A percentile compares a stretch with the other conserved stretches of the same genome.
Conservation (phyloP, 2,888 invertebrate species). For the Cyclophora punctaria region DNA sequence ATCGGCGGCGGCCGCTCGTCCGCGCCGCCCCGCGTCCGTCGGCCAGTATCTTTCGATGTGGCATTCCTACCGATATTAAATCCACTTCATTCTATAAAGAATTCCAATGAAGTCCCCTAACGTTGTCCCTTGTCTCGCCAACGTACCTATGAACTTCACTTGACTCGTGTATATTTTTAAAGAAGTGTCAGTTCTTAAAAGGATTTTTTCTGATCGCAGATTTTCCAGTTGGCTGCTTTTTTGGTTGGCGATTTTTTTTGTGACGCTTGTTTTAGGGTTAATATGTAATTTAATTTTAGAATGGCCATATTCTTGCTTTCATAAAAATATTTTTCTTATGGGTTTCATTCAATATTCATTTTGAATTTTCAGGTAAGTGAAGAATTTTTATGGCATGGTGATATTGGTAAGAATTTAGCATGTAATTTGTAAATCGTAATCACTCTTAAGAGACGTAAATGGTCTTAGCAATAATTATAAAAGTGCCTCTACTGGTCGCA, state of each 20-base stretch:
- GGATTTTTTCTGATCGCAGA: background rate
- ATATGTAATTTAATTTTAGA: background rate
- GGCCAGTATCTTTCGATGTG: slow-evolving; percentile 50
- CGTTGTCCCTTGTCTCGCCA: slow-evolving; percentile 22
- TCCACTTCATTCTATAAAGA: slow-evolving; percentile 68
- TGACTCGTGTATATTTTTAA: slow-evolving; percentile 3
- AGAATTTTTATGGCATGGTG: background rate
- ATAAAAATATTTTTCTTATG: too few relatives aligned
- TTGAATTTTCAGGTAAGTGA: slow-evolving; percentile 35
- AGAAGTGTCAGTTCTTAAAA: too few relatives aligned
- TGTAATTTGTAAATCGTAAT: too few relatives aligned
- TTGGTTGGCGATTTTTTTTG: too few relatives aligned
- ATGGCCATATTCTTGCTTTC: slow-evolving; percentile 8
- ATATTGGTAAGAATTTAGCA: too few relatives aligned
- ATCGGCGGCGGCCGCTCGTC: background rate
- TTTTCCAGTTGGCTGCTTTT: too few relatives aligned
- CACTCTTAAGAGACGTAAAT: too few relatives aligned
- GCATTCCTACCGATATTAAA: slow-evolving; percentile 70
- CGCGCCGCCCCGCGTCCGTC: slow-evolving; percentile 12
- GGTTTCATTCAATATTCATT: slow-evolving; percentile 5
- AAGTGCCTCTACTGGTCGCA: too few relatives aligned
- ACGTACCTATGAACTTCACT: background rate
- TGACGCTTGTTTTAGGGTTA: background rate
- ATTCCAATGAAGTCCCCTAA: slow-evolving; percentile 56
- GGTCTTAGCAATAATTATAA: too few relatives aligned